Conservation (phyloP, 2,888 invertebrate genomes). For the Mongoloraphidia duomilia region DNA sequence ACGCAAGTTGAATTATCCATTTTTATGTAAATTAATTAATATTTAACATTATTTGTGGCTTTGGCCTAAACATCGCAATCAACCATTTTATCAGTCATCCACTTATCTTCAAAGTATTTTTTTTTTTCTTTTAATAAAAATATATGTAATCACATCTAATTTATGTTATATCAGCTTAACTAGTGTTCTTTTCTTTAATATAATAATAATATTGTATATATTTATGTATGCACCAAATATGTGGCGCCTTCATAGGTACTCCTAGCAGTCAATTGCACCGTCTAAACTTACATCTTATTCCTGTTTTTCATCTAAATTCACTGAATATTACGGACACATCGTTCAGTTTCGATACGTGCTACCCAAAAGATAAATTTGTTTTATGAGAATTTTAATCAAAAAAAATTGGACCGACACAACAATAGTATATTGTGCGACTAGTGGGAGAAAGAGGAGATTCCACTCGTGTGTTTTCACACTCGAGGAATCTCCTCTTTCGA, state of each 20-base stretch:
- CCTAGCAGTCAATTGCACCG: conserved; percentile 5
- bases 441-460: too few species aligned
- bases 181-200: conserved; percentile 2
- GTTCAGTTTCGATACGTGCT: too few species aligned
- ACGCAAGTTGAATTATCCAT: too few species aligned
- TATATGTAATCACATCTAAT: conserved; percentile 7
- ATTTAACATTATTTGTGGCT: conserved; percentile 2
- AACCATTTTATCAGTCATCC: background rate
- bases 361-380: too few species aligned
- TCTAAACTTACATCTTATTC: background rate
- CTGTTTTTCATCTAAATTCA: background rate
- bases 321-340: background rate
- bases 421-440: too few species aligned
- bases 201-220: background rate
- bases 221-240: background rate
- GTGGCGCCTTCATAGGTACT: background rate
- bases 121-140: conserved; percentile 5
- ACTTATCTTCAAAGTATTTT: background rate
- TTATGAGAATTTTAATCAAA: too few species aligned
- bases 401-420: too few species aligned
- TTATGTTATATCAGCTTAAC: conserved; percentile 1
- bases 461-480: too few species aligned
- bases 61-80: background rate
- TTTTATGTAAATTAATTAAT: too few species aligned
- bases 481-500: too few species aligned